Conservation (phyloP, 35 echinoderm and acorn worm species). For the Patiria miniata region DNA sequence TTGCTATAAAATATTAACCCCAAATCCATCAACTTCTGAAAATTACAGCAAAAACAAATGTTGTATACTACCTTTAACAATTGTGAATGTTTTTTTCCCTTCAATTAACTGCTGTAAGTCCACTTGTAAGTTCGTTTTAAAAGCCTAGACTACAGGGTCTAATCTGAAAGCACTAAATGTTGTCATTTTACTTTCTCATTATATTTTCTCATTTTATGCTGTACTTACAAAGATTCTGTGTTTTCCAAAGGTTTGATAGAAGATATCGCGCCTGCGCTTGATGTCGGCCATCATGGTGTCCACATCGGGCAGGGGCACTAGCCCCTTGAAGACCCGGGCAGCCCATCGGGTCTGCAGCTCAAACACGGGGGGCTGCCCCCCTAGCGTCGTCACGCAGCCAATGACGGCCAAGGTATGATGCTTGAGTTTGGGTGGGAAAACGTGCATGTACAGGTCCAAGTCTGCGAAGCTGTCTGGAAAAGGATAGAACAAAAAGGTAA, state of each 20-base stretch:
- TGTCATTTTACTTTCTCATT: too few species aligned
- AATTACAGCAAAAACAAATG: too few species aligned
- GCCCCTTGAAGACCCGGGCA: constrained; percentile 50
- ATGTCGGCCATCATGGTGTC: constrained; percentile 67
- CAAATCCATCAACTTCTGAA: too few species aligned
- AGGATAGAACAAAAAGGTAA: not conserved
- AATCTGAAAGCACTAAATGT: too few species aligned
- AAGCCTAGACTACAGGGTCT: too few species aligned
- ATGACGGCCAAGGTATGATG: constrained; percentile 66
- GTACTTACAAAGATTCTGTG: constrained; percentile 81
- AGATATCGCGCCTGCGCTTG: constrained; percentile 19
- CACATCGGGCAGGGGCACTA: constrained; percentile 39
- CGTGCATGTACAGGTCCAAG: constrained; percentile 58
- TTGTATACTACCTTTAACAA: too few species aligned
- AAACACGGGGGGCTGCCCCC: constrained; percentile 49
- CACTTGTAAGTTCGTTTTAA: too few species aligned
- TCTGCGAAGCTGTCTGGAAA: constrained; percentile 45
- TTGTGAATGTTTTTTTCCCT: too few species aligned
- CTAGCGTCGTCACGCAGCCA: constrained; percentile 48
- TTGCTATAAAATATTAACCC: too few species aligned
- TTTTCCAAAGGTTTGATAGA: constrained; percentile 76
- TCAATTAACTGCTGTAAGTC: too few species aligned
- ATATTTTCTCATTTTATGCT: too few species aligned
- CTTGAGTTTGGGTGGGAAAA: constrained; percentile 41
- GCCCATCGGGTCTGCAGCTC: constrained; percentile 61